These are phyloP conservation scores for Neosilurus mollespiculum DNA, from an alignment of 2,797 vertebrate genomes.

Conservation along the genomic window DNA sequence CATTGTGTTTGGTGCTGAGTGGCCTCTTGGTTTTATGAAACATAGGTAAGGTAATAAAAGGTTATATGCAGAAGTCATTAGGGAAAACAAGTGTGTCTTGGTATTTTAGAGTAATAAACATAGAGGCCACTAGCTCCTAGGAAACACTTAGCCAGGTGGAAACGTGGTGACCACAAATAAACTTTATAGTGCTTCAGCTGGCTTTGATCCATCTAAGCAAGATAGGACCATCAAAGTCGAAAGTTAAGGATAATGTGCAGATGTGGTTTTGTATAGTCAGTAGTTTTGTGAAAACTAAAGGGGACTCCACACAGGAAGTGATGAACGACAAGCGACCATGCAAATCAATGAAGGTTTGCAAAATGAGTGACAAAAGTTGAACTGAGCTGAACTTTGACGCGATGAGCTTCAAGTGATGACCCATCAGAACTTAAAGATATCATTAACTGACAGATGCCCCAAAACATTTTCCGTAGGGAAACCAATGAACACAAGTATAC, in stretches of 20 bases:
- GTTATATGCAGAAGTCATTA: neutral
- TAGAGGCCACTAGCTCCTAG: constrained; percentile 36
- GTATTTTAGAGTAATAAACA: constrained; percentile 5
- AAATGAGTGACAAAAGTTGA: too few species aligned
- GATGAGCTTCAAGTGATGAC: too few species aligned
- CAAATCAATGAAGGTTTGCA: too few species aligned
- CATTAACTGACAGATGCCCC: too few species aligned
- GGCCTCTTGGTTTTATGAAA: neutral
- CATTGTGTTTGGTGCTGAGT: neutral
- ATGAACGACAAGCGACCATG: too few species aligned
- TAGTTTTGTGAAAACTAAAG: too few species aligned
- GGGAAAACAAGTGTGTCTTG: neutral
- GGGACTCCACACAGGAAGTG: too few species aligned
- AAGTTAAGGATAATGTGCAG: neutral
- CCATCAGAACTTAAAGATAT: too few species aligned
- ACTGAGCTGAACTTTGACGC: too few species aligned
- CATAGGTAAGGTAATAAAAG: neutral
- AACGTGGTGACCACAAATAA: constrained; percentile 42
- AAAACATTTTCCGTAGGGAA: too few species aligned
- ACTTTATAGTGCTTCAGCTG: constrained; percentile 45
- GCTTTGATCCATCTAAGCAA: constrained; percentile 27
- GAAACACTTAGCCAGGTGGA: constrained; percentile 50
- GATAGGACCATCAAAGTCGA: constrained; percentile 34
- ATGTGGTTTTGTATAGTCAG: neutral
- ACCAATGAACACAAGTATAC: too few species aligned